These are phyloP conservation scores for Crypturellus undulatus DNA, from an alignment of 2,113 vertebrate species.

Conservation along the genomic window DNA sequence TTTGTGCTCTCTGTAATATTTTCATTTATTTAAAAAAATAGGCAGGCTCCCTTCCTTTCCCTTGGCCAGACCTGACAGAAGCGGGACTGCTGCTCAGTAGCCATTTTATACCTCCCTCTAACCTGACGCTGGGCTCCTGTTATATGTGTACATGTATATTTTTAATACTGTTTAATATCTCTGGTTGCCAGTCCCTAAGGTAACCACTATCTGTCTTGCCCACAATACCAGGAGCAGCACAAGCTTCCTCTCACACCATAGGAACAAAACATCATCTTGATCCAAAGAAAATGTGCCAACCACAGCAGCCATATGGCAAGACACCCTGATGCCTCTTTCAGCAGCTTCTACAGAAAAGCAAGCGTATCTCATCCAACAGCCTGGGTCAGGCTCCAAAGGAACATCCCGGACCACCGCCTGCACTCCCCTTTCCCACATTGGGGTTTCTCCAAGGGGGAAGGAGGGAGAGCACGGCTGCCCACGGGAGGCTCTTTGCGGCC, in stretches of 20 bases:
- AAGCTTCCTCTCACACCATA: background rate
- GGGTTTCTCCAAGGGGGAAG: background rate
- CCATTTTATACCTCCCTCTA: background rate
- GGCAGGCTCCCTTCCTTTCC: background rate
- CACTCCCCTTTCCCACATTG: background rate
- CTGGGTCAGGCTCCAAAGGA: background rate
- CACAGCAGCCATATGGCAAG: background rate
- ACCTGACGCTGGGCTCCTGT: background rate
- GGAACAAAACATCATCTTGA: background rate
- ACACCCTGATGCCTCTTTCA: accelerated
- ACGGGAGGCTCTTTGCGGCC: too few species aligned
- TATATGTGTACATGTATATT: background rate
- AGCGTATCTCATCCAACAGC: background rate
- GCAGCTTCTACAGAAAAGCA: background rate
- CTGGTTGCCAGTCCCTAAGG: background rate
- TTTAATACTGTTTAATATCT: background rate
- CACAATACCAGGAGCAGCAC: background rate
- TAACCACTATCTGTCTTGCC: background rate
- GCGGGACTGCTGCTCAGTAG: background rate
- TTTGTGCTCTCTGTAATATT: background rate
- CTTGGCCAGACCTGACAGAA: background rate
- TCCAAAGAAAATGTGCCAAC: background rate
- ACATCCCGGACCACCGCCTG: background rate
- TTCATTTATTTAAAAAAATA: background rate
- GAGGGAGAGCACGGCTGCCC: too few species aligned